These are phyloP conservation scores for Symphodus melops DNA, from an alignment of 2,113 vertebrate genomes.

Conservation along the genomic window DNA sequence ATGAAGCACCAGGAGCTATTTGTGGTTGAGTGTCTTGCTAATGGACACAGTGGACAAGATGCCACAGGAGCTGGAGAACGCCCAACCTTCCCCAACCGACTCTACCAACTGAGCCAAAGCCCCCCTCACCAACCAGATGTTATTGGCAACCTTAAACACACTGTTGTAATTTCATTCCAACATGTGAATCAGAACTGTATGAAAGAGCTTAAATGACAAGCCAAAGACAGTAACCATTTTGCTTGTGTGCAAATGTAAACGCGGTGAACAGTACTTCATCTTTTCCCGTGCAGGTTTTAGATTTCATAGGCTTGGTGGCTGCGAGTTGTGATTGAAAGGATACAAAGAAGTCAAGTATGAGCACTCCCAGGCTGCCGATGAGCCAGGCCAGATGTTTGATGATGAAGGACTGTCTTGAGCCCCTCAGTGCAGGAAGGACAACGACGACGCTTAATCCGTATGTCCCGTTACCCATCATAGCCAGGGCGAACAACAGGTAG, in stretches of 20 bases:
- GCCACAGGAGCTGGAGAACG: too few species aligned
- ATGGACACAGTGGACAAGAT: too few species aligned
- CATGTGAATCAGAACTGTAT: too few species aligned
- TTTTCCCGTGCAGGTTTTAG: not conserved
- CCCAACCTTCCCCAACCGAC: too few species aligned
- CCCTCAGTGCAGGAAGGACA: conserved; percentile 71
- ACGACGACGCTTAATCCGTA: conserved; percentile 77
- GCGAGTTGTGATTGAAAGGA: conserved; percentile 66
- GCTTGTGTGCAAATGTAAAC: not conserved
- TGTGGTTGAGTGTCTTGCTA: too few species aligned
- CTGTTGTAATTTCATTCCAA: too few species aligned
- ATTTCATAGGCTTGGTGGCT: not conserved
- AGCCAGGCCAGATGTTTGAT: conserved; percentile 82
- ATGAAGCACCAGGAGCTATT: too few species aligned
- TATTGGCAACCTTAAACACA: too few species aligned
- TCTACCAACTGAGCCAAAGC: too few species aligned
- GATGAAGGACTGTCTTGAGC: conserved; percentile 66
- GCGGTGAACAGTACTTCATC: not conserved
- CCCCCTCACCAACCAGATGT: too few species aligned
- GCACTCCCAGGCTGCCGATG: conserved; percentile 79
- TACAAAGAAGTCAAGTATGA: conserved; percentile 81
- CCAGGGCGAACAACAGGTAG: conserved; percentile 77
- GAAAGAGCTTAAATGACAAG: not conserved
- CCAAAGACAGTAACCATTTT: not conserved
- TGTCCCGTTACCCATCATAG: conserved; percentile 76